Base-by-base conservation (phyloP, 2,113 vertebrate genomes). In the Orthonyx spaldingii region DNA sequence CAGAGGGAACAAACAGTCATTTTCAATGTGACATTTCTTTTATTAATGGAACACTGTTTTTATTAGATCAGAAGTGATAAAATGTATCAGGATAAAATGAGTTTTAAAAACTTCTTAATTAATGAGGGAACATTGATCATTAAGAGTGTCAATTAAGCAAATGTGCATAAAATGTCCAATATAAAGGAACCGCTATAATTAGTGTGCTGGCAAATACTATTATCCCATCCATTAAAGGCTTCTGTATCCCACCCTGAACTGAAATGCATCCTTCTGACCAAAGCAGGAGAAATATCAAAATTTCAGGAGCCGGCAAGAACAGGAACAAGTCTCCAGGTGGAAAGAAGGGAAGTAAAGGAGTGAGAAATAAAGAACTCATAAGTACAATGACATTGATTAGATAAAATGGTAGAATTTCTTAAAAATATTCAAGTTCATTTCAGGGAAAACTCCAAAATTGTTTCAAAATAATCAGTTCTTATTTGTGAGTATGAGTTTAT, bases 31-130 rank as follows among this genome's bases (percentile, higher is more conserved):
- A 85, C 64, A 41, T 86, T 78, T 88, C 42, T 90, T 82, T 94
- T 95, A 71, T 88, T 95, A 94, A 92, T 82, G 82, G 57, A 89
- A 89, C 42, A 42, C 9, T 33, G 32, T 46, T 96, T 96, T 94
- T 63, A 70, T 93, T 96, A 90, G 82, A 84, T 93, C 63, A 85
- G 68, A 96, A 87, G 42, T 79, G 80, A 93, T 94, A 94, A 95
- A 94, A 79, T 82, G 41, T 89, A 61, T 91, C 21, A 63, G 63
- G 80, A 84, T 95, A 24, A 65, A 90, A 84, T 65, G 46, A 41
- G 32, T n/a, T 94, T 94, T 95, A 33, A 8, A 66, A 69, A 93
- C 72, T 74, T 91, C 30, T 82, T 92, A 91, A 95, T 93, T 89
- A 96, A 95, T 93, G 68, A 81, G 59, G 33, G 84, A 93, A 83